phyloP scores from a whole-genome alignment of 2,888 invertebrate species.

The Polyommatus iphigenia region DNA sequence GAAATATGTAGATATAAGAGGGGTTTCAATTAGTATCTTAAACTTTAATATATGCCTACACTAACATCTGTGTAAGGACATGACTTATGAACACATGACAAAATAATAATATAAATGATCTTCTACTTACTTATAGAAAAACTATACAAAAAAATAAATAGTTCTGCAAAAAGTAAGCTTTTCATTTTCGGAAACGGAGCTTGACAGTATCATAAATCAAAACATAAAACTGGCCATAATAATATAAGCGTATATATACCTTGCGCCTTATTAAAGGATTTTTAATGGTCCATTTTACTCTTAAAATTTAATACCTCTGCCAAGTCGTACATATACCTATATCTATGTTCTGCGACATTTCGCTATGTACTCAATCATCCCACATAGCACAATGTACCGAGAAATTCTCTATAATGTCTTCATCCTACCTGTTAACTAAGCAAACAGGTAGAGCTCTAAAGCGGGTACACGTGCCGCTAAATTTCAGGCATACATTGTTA shows the following conservation, averaged over 20 bases:
- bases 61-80: too few relatives aligned
- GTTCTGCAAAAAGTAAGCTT: too few relatives aligned
- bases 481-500: not conserved
- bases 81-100: too few relatives aligned
- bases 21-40: not conserved
- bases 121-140: too few relatives aligned
- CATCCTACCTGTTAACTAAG: slow-evolving; percentile 4
- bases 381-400: not conserved
- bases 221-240: too few relatives aligned
- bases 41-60: not conserved
- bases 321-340: not conserved
- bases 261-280: too few relatives aligned
- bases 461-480: not conserved
- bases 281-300: too few relatives aligned
- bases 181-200: too few relatives aligned
- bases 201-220: too few relatives aligned
- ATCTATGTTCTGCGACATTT: not conserved
- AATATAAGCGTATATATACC: too few relatives aligned
- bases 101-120: too few relatives aligned
- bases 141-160: too few relatives aligned
- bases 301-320: not conserved
- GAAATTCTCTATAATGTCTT: not conserved
- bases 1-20: not conserved
- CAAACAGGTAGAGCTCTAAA: not conserved
- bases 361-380: not conserved